Conservation (phyloP, 1,140 invertebrate genomes). For the Colletes gigas region DNA sequence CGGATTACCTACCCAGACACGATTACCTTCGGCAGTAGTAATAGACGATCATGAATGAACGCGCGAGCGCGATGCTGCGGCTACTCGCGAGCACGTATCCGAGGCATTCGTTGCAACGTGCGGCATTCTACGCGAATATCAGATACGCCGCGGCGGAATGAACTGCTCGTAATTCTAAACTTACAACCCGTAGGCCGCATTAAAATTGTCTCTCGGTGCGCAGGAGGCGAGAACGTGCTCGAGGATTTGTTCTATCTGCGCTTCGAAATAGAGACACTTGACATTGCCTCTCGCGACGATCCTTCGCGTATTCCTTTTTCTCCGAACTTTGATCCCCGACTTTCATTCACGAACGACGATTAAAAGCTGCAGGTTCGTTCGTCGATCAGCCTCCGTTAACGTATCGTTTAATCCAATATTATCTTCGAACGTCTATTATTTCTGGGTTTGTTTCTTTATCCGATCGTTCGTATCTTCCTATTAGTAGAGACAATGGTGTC, state of each 20-base stretch:
- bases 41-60: constrained; percentile 48
- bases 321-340: background rate
- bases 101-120: background rate
- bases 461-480: too few relatives aligned
- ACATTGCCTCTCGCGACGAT: background rate
- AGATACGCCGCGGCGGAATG: background rate
- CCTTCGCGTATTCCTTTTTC: background rate
- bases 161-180: constrained; percentile 16
- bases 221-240: too few relatives aligned
- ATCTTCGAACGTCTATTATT: too few relatives aligned
- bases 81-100: background rate
- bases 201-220: background rate
- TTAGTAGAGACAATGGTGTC: too few relatives aligned
- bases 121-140: constrained; percentile 13
- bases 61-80: constrained; percentile 8
- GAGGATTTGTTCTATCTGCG: background rate
- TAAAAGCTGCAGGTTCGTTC: too few relatives aligned
- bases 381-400: too few relatives aligned
- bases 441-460: too few relatives aligned
- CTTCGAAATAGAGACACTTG: constrained; percentile 21
- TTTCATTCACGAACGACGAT: too few relatives aligned
- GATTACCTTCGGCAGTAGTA: constrained; percentile 34
- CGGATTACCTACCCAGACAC: constrained; percentile 27
- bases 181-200: background rate
- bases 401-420: too few relatives aligned